Evolutionary conservation across 2,888 invertebrate species (phyloP), one percentile per base, ranked within the genome.

Genomic region (Tachina grossa): DNA sequence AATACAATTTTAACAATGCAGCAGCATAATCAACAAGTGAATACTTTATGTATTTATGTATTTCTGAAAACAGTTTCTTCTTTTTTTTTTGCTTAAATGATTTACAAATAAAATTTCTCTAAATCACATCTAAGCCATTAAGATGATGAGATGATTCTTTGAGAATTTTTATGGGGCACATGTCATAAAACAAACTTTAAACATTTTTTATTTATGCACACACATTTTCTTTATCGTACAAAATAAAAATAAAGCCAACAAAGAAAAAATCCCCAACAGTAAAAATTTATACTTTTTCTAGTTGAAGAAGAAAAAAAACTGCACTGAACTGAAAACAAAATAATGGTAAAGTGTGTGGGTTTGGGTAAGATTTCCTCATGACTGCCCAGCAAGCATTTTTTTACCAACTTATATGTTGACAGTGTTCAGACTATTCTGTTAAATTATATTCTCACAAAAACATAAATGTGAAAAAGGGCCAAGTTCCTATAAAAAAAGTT

Each of bases 101-200:
- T 85, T 85, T 85, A 71, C 85, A 85, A 85, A 85, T 85, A 85
- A 85, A 85, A 85, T 85, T 85, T 83, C 55, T 31, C 71, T 69
- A 85, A 85, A 85, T 85, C 85, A 83, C 85, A 85, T 85, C 83
- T 83, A 85, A 85, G 83, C 85, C 83, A 85, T 85, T 83, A 85
- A 83, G 79, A 85, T 85, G 82, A 85, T 83, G 83, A 79, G 83
- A 79, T 85, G 81, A 85, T 85, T 79, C 76, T 53, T 83, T 85
- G 71, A 76, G 76, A 83, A 66, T 79, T 83, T 85, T 85, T 85
- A 85, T 85, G 85, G 83, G 85, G 75, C 85, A 85, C 83, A 85
- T 85, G 85, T 83, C 79, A 83, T 85, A 85, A 85, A 85, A 83
- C 61, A 85, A 79, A 79, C 79, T 79, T 85, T 75, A 81, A 75